A percentile compares a stretch with the other conserved stretches of the same genome.
phyloP scores from a whole-genome alignment of 2,888 invertebrate genomes.

The Athrips mouffetella region DNA sequence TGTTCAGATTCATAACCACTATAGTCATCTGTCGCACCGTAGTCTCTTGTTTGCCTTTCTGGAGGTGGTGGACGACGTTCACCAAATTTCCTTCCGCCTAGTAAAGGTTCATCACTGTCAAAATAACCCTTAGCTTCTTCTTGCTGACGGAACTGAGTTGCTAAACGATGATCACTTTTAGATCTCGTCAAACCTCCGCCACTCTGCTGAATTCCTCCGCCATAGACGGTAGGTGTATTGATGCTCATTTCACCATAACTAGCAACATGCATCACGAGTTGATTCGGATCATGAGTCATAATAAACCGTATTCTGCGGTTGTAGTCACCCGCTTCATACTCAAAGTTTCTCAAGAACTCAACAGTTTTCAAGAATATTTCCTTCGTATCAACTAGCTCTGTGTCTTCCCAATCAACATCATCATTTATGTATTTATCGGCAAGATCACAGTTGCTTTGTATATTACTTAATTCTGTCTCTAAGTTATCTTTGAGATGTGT shows the following conservation, averaged over 20 bases:
- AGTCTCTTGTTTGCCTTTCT: slow-evolving; percentile 77
- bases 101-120: slow-evolving; percentile 83
- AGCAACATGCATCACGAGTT: slow-evolving; percentile 90
- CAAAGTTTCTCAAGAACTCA: slow-evolving; percentile 96
- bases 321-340: slow-evolving; percentile 95
- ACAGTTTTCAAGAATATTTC: slow-evolving; percentile 97
- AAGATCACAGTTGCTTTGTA: slow-evolving; percentile 96
- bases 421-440: slow-evolving; percentile 96
- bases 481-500: slow-evolving; percentile 94
- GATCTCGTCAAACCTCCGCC: slow-evolving; percentile 90
- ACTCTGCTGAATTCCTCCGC: slow-evolving; percentile 78
- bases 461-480: slow-evolving; percentile 96
- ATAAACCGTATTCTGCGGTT: slow-evolving; percentile 90
- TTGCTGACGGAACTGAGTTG: slow-evolving; percentile 91
- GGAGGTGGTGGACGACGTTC: slow-evolving; percentile 80
- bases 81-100: slow-evolving; percentile 88
- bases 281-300: slow-evolving; percentile 95
- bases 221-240: slow-evolving; percentile 80
- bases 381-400: slow-evolving; percentile 95
- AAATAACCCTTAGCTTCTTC: slow-evolving; percentile 83
- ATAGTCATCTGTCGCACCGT: slow-evolving; percentile 80
- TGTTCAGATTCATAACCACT: slow-evolving; percentile 83
- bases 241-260: slow-evolving; percentile 95
- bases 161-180: slow-evolving; percentile 94
- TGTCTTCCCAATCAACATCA: slow-evolving; percentile 94